These are phyloP conservation scores for Blastobasis lacticolella DNA, from an alignment of 2,888 invertebrate genomes.

Conservation along the genomic window DNA sequence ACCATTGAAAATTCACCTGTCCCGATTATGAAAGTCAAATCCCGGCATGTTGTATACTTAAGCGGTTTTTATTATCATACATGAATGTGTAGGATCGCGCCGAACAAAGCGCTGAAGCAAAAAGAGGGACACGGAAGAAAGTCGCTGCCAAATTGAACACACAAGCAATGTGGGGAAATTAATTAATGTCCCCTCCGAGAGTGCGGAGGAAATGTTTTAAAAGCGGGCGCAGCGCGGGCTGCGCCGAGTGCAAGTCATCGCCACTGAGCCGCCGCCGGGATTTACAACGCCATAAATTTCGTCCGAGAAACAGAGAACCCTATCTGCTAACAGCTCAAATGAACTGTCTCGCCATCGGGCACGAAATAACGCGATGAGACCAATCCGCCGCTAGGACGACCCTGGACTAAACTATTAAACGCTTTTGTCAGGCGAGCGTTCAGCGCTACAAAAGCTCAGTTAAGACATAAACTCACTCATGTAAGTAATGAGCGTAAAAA, in stretches of 20 bases:
- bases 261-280: constrained; percentile 32
- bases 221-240: constrained; percentile 37
- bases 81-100: neutral
- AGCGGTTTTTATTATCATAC: neutral
- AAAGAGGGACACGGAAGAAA: constrained; percentile 34
- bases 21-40: too few species aligned
- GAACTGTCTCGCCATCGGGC: constrained; percentile 43
- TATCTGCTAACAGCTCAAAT: constrained; percentile 64
- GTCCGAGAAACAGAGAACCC: constrained; percentile 48
- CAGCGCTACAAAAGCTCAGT: neutral
- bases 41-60: constrained; percentile 9
- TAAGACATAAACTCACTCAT: too few species aligned
- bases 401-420: too few species aligned
- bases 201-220: constrained; percentile 49
- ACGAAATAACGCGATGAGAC: constrained; percentile 37
- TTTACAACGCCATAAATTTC: constrained; percentile 64
- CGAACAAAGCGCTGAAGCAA: neutral
- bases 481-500: too few species aligned
- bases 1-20: too few species aligned
- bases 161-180: constrained; percentile 54
- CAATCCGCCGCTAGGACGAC: too few species aligned
- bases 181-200: constrained; percentile 57
- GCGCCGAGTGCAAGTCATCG: constrained; percentile 58
- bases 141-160: constrained; percentile 48
- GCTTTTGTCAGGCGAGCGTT: constrained; percentile 6